Evolutionary conservation across 2,797 vertebrate species (phyloP).

Genomic region (Pitangus sulphuratus): DNA sequence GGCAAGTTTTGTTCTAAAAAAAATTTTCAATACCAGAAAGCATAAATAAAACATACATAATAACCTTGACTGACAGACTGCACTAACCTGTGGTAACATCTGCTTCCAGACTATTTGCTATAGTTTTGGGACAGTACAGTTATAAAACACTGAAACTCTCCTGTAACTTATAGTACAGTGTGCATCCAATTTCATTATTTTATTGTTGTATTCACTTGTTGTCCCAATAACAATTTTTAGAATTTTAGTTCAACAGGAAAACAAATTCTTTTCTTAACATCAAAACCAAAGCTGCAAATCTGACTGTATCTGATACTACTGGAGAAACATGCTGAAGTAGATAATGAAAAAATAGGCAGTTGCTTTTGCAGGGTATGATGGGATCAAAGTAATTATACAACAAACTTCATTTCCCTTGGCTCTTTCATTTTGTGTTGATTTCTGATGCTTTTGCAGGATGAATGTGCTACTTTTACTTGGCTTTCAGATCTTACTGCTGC

Average conservation of each 20-base stretch:
- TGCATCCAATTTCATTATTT: background rate
- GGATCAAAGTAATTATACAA: background rate
- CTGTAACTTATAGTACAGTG: background rate
- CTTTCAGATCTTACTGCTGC: background rate
- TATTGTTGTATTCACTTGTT: background rate
- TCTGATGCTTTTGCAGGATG: slow-evolving; percentile 4
- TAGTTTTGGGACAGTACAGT: slow-evolving; percentile 77
- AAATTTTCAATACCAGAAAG: slow-evolving; percentile 81
- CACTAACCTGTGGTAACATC: slow-evolving; percentile 80
- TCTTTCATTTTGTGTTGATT: background rate
- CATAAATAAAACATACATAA: slow-evolving; percentile 79
- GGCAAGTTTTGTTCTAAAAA: slow-evolving; percentile 84
- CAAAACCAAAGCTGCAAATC: background rate
- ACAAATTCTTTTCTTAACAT: background rate
- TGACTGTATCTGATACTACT: background rate
- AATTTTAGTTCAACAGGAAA: background rate
- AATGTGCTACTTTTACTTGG: background rate
- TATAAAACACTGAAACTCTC: slow-evolving; percentile 37
- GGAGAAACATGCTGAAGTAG: background rate
- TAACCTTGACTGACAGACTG: slow-evolving; percentile 74
- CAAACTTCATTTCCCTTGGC: background rate
- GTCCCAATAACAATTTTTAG: background rate
- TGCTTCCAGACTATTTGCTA: slow-evolving; percentile 79
- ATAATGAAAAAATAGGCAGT: background rate
- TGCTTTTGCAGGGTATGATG: background rate